Percentiles rank a stretch among this genome's conserved stretches.
These are phyloP conservation scores for Zaprionus camerounensis DNA, from an alignment of 1,140 invertebrate genomes.

Conservation along the genomic window DNA sequence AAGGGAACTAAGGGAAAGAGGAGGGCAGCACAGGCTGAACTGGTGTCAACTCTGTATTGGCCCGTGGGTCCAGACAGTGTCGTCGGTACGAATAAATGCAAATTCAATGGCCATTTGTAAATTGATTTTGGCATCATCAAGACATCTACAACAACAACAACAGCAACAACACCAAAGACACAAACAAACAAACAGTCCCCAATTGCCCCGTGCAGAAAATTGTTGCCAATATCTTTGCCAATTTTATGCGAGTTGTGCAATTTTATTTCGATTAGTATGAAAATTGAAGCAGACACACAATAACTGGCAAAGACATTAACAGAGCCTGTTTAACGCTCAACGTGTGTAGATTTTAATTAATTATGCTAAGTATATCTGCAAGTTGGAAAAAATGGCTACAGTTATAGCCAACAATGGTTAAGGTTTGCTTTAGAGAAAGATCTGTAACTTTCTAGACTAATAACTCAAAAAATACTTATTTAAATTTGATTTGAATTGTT, in stretches of 20 bases:
- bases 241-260: constrained; percentile 6
- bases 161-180: not conserved
- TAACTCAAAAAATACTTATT: too few species aligned
- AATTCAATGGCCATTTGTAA: constrained; percentile 72
- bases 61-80: not conserved
- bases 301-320: not conserved
- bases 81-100: constrained; percentile 48
- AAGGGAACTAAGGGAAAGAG: not conserved
- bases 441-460: too few species aligned
- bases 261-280: constrained; percentile 11
- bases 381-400: too few species aligned
- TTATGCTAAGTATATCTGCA: not conserved
- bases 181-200: not conserved
- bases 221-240: constrained; percentile 3
- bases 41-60: not conserved
- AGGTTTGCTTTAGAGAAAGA: too few species aligned
- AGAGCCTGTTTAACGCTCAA: not conserved
- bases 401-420: too few species aligned
- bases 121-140: constrained; percentile 70
- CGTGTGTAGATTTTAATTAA: not conserved
- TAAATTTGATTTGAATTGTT: too few species aligned
- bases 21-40: not conserved
- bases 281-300: not conserved
- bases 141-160: constrained; percentile 11
- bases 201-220: not conserved